These are phyloP conservation scores for Hydrolagus affinis DNA, from an alignment of 2,113 vertebrate genomes.

Conservation along the genomic window DNA sequence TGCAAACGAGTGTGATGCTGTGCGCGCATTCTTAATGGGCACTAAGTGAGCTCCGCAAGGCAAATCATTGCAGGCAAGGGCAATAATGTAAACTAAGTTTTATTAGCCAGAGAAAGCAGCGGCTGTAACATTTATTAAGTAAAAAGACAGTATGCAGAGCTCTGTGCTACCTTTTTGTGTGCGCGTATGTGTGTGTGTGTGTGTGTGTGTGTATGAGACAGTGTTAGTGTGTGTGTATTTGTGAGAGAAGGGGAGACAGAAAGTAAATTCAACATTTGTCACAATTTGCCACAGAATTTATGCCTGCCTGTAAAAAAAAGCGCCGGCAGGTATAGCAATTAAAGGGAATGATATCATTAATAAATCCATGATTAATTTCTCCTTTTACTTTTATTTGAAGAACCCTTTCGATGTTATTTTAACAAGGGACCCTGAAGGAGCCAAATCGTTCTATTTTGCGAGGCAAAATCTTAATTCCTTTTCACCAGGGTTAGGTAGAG, in stretches of 20 bases:
- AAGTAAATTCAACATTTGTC: constrained; percentile 2
- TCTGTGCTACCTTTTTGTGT: not conserved
- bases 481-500: too few relatives aligned
- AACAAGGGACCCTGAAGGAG: not conserved
- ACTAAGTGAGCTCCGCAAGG: constrained; percentile 70
- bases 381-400: constrained; percentile 24
- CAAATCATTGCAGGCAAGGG: constrained; percentile 59
- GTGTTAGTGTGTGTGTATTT: too few relatives aligned
- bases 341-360: constrained; percentile 21
- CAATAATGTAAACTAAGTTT: constrained; percentile 75
- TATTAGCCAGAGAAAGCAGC: constrained; percentile 61
- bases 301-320: not conserved
- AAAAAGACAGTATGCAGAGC: constrained; percentile 49
- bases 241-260: not conserved
- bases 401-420: not conserved
- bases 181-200: too few relatives aligned
- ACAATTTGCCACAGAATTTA: constrained; percentile 14
- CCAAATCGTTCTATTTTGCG: not conserved
- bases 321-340: constrained; percentile 24
- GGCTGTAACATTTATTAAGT: constrained; percentile 66
- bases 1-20: constrained; percentile 63
- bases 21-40: constrained; percentile 64
- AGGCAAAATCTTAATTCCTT: not conserved
- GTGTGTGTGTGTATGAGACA: too few relatives aligned
- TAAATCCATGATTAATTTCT: constrained; percentile 28